A percentile compares a stretch with the other conserved stretches of the same genome.
These are phyloP conservation scores for Nipponia nippon DNA, from an alignment of 2,113 vertebrate species.

Conservation along the genomic window DNA sequence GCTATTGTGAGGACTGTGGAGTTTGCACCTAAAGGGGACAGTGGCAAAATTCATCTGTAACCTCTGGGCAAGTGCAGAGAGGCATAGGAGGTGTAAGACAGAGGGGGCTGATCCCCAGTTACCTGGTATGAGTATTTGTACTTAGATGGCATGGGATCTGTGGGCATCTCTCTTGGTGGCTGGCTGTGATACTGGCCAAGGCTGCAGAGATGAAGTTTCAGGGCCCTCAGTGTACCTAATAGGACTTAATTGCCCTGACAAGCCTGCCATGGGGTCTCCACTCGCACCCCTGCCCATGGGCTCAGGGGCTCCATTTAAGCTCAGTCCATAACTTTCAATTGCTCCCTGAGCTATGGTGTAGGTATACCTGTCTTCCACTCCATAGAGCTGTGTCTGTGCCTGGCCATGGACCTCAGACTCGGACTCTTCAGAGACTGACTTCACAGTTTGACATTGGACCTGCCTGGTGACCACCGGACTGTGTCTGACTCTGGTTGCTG, in stretches of 20 bases:
- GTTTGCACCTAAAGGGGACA: not conserved
- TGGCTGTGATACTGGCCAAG: not conserved
- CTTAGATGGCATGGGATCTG: not conserved
- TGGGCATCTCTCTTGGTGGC: accelerated
- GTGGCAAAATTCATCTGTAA: not conserved
- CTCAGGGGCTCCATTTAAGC: not conserved
- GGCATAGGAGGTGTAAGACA: not conserved
- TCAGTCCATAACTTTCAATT: not conserved
- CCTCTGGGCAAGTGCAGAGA: not conserved
- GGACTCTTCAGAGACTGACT: not conserved
- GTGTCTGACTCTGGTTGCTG: not conserved
- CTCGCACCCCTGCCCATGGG: not conserved
- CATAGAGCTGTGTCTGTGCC: not conserved
- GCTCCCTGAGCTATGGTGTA: not conserved
- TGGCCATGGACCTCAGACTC: not conserved
- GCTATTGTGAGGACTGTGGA: not conserved
- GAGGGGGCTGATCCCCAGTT: not conserved
- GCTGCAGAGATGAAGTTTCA: not conserved
- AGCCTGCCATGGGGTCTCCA: not conserved
- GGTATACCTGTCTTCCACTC: not conserved
- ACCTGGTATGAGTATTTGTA: not conserved
- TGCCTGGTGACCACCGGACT: not conserved
- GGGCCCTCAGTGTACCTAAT: not conserved
- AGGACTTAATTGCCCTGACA: not conserved
- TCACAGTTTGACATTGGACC: accelerated